These are phyloP conservation scores for Cheilosia soror DNA, from an alignment of 2,888 invertebrate species.

Conservation along the genomic window DNA sequence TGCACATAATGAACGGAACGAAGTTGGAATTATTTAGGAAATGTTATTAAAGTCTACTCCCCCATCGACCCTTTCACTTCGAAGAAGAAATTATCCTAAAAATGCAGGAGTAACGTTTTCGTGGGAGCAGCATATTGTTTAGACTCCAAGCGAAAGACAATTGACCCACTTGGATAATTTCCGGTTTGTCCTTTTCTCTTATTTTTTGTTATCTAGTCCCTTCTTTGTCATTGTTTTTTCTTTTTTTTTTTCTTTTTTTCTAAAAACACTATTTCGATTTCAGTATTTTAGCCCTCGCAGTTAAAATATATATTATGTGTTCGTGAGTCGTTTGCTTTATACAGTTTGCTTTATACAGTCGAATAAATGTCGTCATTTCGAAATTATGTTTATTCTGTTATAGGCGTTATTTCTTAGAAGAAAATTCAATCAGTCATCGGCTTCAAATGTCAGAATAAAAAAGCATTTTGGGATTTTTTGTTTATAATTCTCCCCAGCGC, in stretches of 20 bases:
- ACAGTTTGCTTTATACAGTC: too few relatives aligned
- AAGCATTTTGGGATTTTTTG: constrained; percentile 22
- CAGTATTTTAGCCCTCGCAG: neutral
- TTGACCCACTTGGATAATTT: constrained; percentile 63
- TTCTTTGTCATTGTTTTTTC: constrained; percentile 33
- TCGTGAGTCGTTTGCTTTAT: constrained; percentile 36
- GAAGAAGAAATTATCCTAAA: neutral
- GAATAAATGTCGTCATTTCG: constrained; percentile 16
- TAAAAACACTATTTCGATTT: constrained; percentile 44
- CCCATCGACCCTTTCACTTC: too few relatives aligned
- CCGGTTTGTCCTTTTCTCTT: constrained; percentile 49
- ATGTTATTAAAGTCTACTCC: too few relatives aligned
- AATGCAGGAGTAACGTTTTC: constrained; percentile 11
- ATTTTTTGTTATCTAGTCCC: constrained; percentile 20
- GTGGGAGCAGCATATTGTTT: neutral
- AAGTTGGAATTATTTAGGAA: too few relatives aligned
- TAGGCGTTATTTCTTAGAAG: neutral
- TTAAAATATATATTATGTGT: constrained; percentile 51
- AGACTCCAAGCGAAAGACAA: constrained; percentile 34
- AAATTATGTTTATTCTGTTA: neutral
- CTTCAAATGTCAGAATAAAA: neutral
- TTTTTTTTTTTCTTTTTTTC: neutral
- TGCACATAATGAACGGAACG: neutral
- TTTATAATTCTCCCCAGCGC: neutral
- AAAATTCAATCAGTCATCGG: constrained; percentile 4